Evolutionary conservation across 2,888 invertebrate species (phyloP), one percentile per base, ranked within the genome.

Genomic region (Ectemnius lituratus): DNA sequence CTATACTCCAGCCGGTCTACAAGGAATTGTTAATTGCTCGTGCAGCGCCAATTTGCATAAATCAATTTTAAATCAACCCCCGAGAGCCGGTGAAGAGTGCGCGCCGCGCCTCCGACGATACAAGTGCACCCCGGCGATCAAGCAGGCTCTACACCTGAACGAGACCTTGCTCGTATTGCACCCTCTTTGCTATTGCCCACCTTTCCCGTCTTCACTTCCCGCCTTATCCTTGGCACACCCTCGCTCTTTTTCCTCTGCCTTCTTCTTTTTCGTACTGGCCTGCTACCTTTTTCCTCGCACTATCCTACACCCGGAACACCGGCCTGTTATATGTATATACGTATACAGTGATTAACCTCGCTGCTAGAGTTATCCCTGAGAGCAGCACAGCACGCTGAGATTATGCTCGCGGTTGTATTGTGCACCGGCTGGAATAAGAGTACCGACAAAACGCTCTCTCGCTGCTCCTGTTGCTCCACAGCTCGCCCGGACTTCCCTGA

Each of bases 11-110:
- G 84, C 85, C 85, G 80, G 83, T 88, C 88, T 88, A 88, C 89
- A 89, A 90, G 89, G 89, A 90, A 90, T 90, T 89, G 90, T 89
- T 90, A 90, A 90, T 90, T 90, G 89, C 89, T 89, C 90, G 88
- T 89, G 88, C 90, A 88, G 88, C 88, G 86, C 86, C 89, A 90
- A 89, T 90, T 90, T 90, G 89, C 90, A 90, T 90, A 86, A 89
- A 90, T 90, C 89, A 90, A 90, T 90, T 90, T 89, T 88, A 89
- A 89, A 90, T 90, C 87, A 88, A 88, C 87, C 85, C 82, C 73
- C 74, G 72, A 37, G 52, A 76, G 81, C 75, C 77, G 75, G 76
- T 80, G 81, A 83, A 80, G 84, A 81, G 79, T 73, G 73, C 77
- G 81, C 80, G 16, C 52, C 52, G 52, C 75, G 76, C 75, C 75